Conservation (phyloP, 1,140 invertebrate species). For the Drosophila sp. region DNA sequence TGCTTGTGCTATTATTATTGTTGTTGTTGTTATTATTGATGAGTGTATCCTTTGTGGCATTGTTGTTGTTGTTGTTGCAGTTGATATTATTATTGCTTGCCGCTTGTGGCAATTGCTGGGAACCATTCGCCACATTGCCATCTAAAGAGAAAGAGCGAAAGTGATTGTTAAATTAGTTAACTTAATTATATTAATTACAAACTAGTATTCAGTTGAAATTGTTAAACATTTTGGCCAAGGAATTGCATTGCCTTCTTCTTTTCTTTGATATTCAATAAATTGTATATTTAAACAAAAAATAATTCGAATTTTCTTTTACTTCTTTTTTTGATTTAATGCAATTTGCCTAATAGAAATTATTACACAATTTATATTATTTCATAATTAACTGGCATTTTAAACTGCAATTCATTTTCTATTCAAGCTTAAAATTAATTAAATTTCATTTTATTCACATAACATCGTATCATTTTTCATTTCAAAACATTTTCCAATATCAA, state of each 20-base stretch:
- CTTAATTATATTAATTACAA: not conserved
- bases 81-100: slow-evolving; percentile 46
- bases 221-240: not conserved
- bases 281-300: no score
- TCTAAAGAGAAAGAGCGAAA: not conserved
- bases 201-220: not conserved
- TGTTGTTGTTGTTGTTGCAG: slow-evolving; percentile 39
- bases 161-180: not conserved
- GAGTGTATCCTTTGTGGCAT: slow-evolving; percentile 35
- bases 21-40: slow-evolving; percentile 54
- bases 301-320: no score
- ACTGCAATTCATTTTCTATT: not conserved
- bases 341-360: no score
- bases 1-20: slow-evolving; percentile 50
- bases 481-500: not conserved
- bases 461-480: not conserved
- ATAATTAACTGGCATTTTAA: not conserved
- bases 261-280: no score
- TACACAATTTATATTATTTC: no score
- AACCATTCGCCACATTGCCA: not conserved
- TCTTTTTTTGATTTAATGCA: no score
- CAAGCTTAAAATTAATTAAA: slow-evolving; percentile 4
- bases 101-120: slow-evolving; percentile 28
- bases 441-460: not conserved
- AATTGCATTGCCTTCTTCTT: no score